Base-by-base conservation (phyloP, 2,113 vertebrate genomes). In the Pogonocichla stellata region DNA sequence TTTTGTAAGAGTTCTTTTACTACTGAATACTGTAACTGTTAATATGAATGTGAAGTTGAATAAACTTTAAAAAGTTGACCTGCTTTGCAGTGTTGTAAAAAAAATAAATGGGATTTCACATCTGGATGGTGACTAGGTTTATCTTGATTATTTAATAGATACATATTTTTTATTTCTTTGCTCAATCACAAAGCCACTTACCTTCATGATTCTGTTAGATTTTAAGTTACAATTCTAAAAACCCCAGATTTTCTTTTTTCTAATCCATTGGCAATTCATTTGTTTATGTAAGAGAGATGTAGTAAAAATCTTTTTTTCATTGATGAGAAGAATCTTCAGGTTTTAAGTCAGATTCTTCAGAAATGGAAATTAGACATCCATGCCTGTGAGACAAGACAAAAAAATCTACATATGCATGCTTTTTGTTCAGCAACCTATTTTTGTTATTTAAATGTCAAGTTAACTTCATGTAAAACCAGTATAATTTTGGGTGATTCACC, bases 401-500 rank as follows among this genome's bases (percentile, higher is more conserved):
- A 48, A 93, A 34, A 29, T 29, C 47, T 84, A n/a, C 24, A 14
- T 67, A 60, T 43, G 54, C 29, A 24, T 57, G 65, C 22, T 82
- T 82, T 79, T 54, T 81, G 25, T 89, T 96, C 70, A 87, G 57
- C 48, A 81, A 25, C 45, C 42, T 91, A 57, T 85, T 93, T 80
- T 57, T 91, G 85, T 81, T 85, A 77, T 62, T 92, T 90, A 87
- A 88, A 82, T 70, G 62, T 85, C 45, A 90, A 38, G 90, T 90
- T 69, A 92, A 57, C 40, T 87, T 79, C 26, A 31, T 54, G 70
- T 79, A 78, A 90, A 95, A 86, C 28, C 34, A 67, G 17, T 75
- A 45, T 83, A 80, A 90, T 90, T 95, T 90, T 85, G n/a, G 29
- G 57, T 93, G 82, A 94, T 88, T 97, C 79, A 85, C 14, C 26